Conservation (phyloP, 2,888 invertebrate species). For the Orthosia cruda region DNA sequence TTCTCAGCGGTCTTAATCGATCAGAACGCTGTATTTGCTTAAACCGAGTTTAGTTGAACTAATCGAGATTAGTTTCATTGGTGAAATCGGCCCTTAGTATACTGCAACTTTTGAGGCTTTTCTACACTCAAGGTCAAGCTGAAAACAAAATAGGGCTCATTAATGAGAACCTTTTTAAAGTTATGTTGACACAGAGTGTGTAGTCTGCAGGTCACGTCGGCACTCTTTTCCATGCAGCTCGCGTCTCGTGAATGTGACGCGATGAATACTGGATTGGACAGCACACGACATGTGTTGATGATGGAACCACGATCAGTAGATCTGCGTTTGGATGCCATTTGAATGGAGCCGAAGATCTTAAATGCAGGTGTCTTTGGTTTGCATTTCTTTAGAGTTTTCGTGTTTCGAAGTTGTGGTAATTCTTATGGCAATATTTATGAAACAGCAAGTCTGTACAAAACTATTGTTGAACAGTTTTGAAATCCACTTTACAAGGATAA, state of each 20-base stretch:
- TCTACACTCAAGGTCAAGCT: background rate
- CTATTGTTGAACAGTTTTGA: background rate
- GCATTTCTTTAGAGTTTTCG: background rate
- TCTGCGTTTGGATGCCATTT: background rate
- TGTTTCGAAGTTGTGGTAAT: background rate
- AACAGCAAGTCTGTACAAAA: background rate
- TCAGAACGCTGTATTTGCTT: too few relatives aligned
- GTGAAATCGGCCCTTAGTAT: too few relatives aligned
- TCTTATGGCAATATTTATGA: background rate
- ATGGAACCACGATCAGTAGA: background rate
- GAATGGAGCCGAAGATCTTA: background rate
- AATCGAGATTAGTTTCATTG: too few relatives aligned
- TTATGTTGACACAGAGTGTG: background rate
- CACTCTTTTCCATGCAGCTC: background rate
- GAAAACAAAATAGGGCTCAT: background rate
- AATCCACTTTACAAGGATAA: background rate
- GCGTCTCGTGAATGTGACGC: background rate
- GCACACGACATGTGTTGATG: background rate
- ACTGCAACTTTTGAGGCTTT: background rate
- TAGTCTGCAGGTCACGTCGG: too few relatives aligned
- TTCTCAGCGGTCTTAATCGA: too few relatives aligned
- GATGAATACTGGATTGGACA: slow-evolving; percentile 26
- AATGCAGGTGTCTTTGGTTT: background rate
- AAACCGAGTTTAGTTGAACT: too few relatives aligned
- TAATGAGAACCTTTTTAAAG: background rate